Evolutionary conservation across 2,797 vertebrate species (phyloP), one percentile per base, ranked within the genome.

Genomic region (Pipistrellus nathusii): DNA sequence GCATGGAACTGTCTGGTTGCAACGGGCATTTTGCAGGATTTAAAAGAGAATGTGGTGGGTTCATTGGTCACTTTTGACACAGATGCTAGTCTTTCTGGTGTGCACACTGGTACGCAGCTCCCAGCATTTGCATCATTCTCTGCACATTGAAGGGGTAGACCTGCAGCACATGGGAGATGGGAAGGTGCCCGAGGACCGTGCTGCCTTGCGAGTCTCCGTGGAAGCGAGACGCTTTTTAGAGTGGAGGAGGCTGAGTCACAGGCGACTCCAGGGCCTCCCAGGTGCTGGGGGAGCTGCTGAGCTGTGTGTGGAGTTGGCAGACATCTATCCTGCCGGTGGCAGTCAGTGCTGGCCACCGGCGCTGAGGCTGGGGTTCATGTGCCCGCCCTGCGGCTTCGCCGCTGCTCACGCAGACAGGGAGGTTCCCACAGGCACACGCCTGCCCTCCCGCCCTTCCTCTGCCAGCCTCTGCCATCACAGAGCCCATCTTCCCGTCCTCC

Each of bases 331-430:
- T 0, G 21, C 1, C 10, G 20, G 2, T 9, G 0, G 5, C 9
- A 72, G 38, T 59, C n/a, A 46, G 7, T 38, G 21, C n/a, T 27
- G 41, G 64, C 48, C 8, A 18, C 57, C 81, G 0, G 1, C 2
- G 9, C 51, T 8, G 8, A 1, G 18, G 18, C 6, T 18, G 57
- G 4, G 72, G 9, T 20, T 32, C 78, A 12, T 4, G 8, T 30
- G 66, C 13, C 20, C 3, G 27, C 48, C 51, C 38, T 1, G 0
- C 0, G 4, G 18, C 82, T 62, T n/a, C 8, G 46, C 66, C 10
- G 14, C 30, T 82, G 38, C 44, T 14, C 10, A 0, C 0, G 0
- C 0, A 1, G 44, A 17, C 1, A 0, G 0, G 2, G 77, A 0
- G 9, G 55, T 30, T 72, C 32, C 66, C 51, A 0, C 0, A 11